phyloP scores from a whole-genome alignment of 2,888 invertebrate genomes.

The Pediacus dermestoides region DNA sequence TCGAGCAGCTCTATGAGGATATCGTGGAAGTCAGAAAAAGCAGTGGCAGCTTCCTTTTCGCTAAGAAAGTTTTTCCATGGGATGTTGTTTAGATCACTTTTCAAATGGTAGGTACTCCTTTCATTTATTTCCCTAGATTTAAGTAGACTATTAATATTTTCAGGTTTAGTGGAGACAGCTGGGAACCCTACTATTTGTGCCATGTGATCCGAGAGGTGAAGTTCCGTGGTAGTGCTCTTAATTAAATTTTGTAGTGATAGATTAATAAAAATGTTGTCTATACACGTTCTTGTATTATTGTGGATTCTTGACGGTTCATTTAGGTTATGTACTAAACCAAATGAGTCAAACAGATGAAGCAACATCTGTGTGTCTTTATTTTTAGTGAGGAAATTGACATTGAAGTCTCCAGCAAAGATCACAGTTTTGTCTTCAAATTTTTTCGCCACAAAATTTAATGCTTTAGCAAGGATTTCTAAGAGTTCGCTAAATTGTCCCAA shows the following conservation, averaged over 20 bases:
- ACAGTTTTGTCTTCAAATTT: too few species aligned
- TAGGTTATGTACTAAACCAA: not conserved
- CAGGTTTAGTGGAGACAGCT: not conserved
- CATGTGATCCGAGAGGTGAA: not conserved
- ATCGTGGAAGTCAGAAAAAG: not conserved
- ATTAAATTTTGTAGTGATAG: not conserved
- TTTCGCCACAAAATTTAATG: not conserved
- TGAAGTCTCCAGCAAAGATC: too few species aligned
- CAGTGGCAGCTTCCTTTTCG: not conserved
- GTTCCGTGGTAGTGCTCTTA: not conserved
- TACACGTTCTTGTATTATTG: conserved; percentile 1
- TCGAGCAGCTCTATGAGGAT: not conserved
- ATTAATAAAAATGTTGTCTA: conserved; percentile 1
- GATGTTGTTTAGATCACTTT: not conserved
- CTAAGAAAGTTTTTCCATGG: not conserved
- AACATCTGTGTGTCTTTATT: not conserved
- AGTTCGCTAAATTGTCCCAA: not conserved
- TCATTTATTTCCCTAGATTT: conserved; percentile 1
- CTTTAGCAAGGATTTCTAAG: not conserved
- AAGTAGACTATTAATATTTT: not conserved
- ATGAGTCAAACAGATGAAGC: not conserved
- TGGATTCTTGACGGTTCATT: not conserved
- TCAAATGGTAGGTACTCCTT: not conserved
- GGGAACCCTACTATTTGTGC: not conserved
- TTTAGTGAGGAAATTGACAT: too few species aligned